phyloP scores from a whole-genome alignment of 2,888 invertebrate genomes.

The Neoaliturus tenellus region DNA sequence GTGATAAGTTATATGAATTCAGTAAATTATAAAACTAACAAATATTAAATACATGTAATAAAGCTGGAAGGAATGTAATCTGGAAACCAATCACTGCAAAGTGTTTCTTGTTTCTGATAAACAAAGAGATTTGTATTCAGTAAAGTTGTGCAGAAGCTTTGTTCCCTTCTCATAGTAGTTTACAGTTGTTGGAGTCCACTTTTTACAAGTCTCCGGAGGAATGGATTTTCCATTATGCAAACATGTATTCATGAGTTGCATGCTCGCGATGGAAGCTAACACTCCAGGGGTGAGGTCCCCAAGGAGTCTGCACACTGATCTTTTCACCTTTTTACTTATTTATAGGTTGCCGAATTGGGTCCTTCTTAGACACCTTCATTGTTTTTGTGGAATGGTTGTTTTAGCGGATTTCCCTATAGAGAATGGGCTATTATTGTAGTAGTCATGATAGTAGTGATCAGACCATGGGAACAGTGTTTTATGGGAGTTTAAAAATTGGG shows the following conservation, averaged over 20 bases:
- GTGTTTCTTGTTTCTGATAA: slow-evolving; percentile 3
- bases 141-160: background rate
- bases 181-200: slow-evolving; percentile 1
- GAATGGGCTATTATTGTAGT: no score
- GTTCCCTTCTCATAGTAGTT: background rate
- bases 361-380: background rate
- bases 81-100: background rate
- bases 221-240: slow-evolving; percentile 44
- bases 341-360: background rate
- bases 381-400: background rate
- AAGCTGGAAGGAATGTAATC: background rate
- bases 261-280: background rate
- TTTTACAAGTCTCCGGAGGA: slow-evolving; percentile 9
- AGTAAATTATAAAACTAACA: background rate
- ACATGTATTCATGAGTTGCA: slow-evolving; percentile 46
- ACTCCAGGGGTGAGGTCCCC: background rate
- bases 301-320: background rate
- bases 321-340: background rate
- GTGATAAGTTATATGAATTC: no score
- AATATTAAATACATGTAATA: background rate
- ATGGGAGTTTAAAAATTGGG: no score
- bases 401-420: no score
- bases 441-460: no score
- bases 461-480: no score
- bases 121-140: slow-evolving; percentile 11